Percentiles rank a stretch among this genome's conserved stretches.
Evolutionary conservation across 2,888 invertebrate genomes (phyloP).

Genomic region (Acrocera orbiculus): DNA sequence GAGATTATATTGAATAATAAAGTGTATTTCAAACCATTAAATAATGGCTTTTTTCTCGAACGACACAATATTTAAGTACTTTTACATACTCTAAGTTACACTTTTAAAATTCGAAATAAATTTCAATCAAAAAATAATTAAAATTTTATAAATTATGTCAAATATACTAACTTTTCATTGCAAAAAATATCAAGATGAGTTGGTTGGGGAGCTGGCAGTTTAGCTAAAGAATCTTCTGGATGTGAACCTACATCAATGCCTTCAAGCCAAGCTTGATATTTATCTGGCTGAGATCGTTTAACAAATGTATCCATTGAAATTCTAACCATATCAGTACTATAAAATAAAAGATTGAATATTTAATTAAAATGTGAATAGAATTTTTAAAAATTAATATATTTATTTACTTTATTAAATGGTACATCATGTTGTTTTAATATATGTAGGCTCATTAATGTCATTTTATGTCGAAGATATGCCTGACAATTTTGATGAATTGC

Average conservation of each 20-base stretch:
- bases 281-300: constrained; percentile 73
- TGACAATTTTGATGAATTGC: constrained; percentile 67
- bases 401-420: constrained; percentile 69
- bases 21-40: too few relatives aligned
- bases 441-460: constrained; percentile 94
- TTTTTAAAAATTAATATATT: background rate
- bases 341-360: too few relatives aligned
- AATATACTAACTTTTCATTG: constrained; percentile 58
- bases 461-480: constrained; percentile 92
- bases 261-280: constrained; percentile 77
- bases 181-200: constrained; percentile 62
- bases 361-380: background rate
- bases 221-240: constrained; percentile 66
- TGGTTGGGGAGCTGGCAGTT: constrained; percentile 62
- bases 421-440: constrained; percentile 85
- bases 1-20: too few relatives aligned
- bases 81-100: too few relatives aligned
- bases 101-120: too few relatives aligned
- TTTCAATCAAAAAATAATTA: too few relatives aligned
- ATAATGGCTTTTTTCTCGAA: too few relatives aligned
- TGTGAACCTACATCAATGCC: constrained; percentile 83
- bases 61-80: too few relatives aligned
- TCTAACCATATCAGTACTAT: constrained; percentile 82
- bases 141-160: too few relatives aligned
- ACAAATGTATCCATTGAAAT: constrained; percentile 99